Evolutionary conservation across 2,797 vertebrate genomes (phyloP), one percentile per base, ranked within the genome.

Genomic region (Mastacembelus armatus): DNA sequence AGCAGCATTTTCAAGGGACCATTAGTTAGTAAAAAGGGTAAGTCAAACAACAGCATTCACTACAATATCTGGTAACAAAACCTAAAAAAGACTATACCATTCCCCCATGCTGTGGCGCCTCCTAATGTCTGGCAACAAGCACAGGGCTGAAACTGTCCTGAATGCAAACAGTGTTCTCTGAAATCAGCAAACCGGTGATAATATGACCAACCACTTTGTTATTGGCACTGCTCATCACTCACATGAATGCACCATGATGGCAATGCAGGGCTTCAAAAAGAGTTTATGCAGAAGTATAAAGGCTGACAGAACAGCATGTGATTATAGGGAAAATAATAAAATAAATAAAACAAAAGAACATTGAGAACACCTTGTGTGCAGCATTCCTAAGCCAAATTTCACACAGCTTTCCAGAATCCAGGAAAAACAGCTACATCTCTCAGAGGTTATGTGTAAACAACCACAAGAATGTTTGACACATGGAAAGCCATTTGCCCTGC

Each of bases 121-220:
- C 72, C 44, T 72, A 65, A 49, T 26, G 74, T 68, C 77, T 66
- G 65, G 57, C 44, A 71, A 68, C 51, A 55, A 74, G 78, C 70
- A 45, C 74, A n/a, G 22, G 43, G 66, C 77, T 62, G 24, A 74
- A 66, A 48, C 58, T 10, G 35, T 61, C 66, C 68, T 85, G 69
- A 83, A 80, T 39, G 36, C 75, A 54, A 80, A 77, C 80, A 45
- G 39, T 55, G 66, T 78, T 73, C 81, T 77, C 84, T 78, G 74
- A 81, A 76, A 86, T 88, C 79, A 80, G 65, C 81, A 77, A 73
- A 67, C 64, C 29, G 60, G 39, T 24, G 58, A 82, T 65, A 80
- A 75, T 29, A 55, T 42, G 44, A 64, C 11, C 50, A 5, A 50
- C 30, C 35, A n/a, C 60, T 68, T 58, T 36, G 75, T 78, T 63